Conservation (phyloP, 2,797 vertebrate species). For the Tapera naevia region DNA sequence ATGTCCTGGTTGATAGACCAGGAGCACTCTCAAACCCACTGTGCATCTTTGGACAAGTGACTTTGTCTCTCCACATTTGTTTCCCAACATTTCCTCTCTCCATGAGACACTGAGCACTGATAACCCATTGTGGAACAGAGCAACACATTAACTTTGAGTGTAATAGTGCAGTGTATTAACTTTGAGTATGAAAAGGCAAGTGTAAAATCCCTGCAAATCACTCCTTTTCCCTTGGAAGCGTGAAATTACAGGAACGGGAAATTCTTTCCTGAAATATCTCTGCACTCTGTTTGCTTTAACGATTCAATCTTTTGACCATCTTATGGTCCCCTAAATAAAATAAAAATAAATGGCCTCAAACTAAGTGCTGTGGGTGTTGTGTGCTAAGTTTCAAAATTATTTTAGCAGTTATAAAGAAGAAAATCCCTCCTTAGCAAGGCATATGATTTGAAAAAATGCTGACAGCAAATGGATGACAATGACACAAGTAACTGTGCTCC, state of each 20-base stretch:
- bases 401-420: not conserved
- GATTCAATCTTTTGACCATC: conserved; percentile 17
- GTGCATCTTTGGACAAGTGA: not conserved
- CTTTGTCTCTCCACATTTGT: not conserved
- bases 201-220: conserved; percentile 5
- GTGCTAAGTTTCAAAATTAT: not conserved
- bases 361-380: not conserved
- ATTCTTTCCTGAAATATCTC: not conserved
- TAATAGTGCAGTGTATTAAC: not conserved
- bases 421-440: not conserved
- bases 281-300: conserved; percentile 18
- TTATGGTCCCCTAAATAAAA: conserved; percentile 27
- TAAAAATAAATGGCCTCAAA: conserved; percentile 45
- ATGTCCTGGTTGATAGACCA: not conserved
- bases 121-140: not conserved
- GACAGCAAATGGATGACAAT: not conserved
- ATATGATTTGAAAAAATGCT: not conserved
- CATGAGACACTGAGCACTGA: not conserved
- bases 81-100: not conserved
- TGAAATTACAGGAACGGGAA: not conserved
- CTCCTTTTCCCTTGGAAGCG: not conserved
- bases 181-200: not conserved
- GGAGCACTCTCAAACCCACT: not conserved
- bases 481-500: not conserved
- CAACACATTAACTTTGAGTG: not conserved